Base-by-base conservation (phyloP, 2,797 vertebrate genomes). In the Galaxias olidus region DNA sequence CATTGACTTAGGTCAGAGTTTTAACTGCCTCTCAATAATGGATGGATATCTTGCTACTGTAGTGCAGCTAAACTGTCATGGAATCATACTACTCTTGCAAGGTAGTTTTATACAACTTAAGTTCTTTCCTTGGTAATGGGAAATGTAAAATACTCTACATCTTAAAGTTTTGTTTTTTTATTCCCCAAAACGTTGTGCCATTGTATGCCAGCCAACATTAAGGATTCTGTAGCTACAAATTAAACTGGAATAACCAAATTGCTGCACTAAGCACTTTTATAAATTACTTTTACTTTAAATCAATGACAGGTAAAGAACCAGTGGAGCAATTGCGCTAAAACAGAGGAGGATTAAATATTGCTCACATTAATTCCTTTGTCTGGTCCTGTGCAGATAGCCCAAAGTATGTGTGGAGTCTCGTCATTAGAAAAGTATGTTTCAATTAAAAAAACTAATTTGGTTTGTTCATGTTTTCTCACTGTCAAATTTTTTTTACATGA, bases 1-100 rank as follows among this genome's bases (percentile, higher is more conserved):
- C 50, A 58, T 47, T 42, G 42, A 56, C 53, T 66, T 15, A 55
- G 65, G 69, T 72, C 64, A 71, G 74, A 3, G 41, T 13, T 78
- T 80, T 81, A 76, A 79, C 75, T 69, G 69, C 62, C 50, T 73
- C 68, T 73, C 61, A 52, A 76, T 71, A 77, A 71, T 66, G 63
- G 73, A 79, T 83, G 61, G 72, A 63, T 79, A 68, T 79, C 71
- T 48, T 67, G 61, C 66, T 65, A 73, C 73, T 62, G 57, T 54
- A 68, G 65, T 20, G 63, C 61, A 51, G 49, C 80, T 72, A 69
- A 61, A 57, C 59, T 76, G 62, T 74, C 69, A 64, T 45, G 59
- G 59, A 41, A 66, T 61, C 51, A 49, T 59, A 4, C 20, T 56
- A 76, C 63, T 60, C 73, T 74, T 86, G 81, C 68, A 86, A 64